Base-by-base conservation (phyloP, 2,888 invertebrate genomes). In the Brachycybe producta region DNA sequence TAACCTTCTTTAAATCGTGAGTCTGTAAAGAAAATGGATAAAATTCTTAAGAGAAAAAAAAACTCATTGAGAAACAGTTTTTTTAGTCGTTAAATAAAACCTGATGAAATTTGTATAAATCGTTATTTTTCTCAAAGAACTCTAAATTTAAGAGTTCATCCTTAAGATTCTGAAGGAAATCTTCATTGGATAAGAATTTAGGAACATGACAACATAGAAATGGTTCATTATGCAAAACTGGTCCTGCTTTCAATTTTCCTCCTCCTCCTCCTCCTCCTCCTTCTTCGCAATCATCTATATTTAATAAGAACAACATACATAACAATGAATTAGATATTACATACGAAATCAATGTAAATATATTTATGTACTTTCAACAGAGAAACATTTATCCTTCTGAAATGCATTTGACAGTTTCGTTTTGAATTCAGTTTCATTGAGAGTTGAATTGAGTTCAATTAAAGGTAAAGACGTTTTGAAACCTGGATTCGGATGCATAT, bases 71-170 rank as follows among this genome's bases (percentile, higher is more conserved):
- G 7, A 38, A 38, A 30, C 30, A 11, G 13, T 11, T 8, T 13
- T 13, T 11, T 30, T 30, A 30, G 30, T 30, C 13, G 13, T 36
- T 26, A 17, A 5, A 19, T 21, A 11, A 17, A 39, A 52, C 52
- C 68, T 90, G 88, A 60, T 82, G 80, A 64, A 87, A 88, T 67
- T 87, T 84, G 62, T 85, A 91, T 21, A 91, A 69, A 63, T 91
- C 91, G 77, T 87, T 84, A 64, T 78, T 80, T 61, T 85, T 82
- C 49, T 78, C 73, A 2, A 76, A 75, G 75, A 85, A 83, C 53
- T 79, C 75, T 19, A 82, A 61, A 1, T 59, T 55, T 8, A 54
- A 36, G 15, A 70, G 58, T 54, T 68, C 67, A 11, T 63, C 57
- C 45, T 61, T 60, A 23, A 70, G 57, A 5, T 54, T 52, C 4